These are phyloP conservation scores for Tenthredo amoena DNA, from an alignment of 2,888 invertebrate genomes.

Conservation along the genomic window DNA sequence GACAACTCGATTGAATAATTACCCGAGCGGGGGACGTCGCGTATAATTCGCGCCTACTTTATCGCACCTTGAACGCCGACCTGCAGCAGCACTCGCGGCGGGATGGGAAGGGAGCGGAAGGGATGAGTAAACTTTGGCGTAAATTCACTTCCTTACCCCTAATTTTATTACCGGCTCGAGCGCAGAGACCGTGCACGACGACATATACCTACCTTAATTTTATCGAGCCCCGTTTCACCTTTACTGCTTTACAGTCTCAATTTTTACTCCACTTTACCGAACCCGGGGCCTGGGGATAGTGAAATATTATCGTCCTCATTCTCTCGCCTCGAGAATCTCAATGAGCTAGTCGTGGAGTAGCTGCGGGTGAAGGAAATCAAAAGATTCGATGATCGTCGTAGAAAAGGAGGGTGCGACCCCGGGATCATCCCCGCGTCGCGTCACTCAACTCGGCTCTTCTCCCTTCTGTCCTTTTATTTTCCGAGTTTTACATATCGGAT, in stretches of 20 bases:
- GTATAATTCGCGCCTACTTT: slow-evolving; percentile 33
- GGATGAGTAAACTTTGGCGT: not conserved
- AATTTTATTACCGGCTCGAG: slow-evolving; percentile 35
- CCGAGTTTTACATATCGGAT: not conserved
- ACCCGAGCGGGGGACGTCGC: not conserved
- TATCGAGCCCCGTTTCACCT: slow-evolving; percentile 26
- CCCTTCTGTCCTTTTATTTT: not conserved
- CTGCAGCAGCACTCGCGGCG: not conserved
- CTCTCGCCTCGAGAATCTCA: not conserved
- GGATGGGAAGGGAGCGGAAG: too few relatives aligned
- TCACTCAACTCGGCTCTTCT: not conserved
- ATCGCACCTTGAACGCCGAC: slow-evolving; percentile 16
- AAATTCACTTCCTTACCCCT: slow-evolving; percentile 21
- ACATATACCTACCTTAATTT: slow-evolving; percentile 18
- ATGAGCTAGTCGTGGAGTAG: not conserved
- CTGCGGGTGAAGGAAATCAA: not conserved
- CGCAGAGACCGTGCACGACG: slow-evolving; percentile 8
- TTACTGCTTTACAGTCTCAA: not conserved
- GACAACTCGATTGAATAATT: slow-evolving; percentile 12
- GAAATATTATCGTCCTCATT: not conserved
- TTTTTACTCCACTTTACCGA: slow-evolving; percentile 1
- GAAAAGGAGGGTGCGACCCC: not conserved
- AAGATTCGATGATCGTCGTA: not conserved
- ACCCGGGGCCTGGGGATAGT: not conserved
- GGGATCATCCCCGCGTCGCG: not conserved